Conservation (phyloP, 2,113 vertebrate species). For the Notothenia coriiceps region DNA sequence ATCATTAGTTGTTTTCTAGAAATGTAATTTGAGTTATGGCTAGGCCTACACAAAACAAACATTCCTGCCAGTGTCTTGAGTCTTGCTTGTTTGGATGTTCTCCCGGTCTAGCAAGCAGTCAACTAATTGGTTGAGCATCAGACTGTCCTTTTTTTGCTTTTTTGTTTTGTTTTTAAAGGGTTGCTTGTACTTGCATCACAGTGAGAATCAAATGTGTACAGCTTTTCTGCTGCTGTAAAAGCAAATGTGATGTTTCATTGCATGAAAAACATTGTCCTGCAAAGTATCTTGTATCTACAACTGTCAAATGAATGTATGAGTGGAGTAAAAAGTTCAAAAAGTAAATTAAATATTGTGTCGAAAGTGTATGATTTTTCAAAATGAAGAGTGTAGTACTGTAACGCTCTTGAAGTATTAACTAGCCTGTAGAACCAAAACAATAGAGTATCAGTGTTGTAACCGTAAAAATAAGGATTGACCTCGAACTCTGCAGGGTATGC, state of each 20-base stretch:
- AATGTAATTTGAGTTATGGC: neutral
- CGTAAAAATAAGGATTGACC: neutral
- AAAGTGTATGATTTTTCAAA: neutral
- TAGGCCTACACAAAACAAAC: neutral
- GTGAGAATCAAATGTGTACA: no score
- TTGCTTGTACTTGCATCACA: neutral
- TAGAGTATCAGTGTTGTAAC: neutral
- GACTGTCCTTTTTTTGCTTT: neutral
- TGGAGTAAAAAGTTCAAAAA: neutral
- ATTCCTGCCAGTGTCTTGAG: neutral
- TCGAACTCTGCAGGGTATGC: constrained; percentile 8
- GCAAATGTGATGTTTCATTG: no score
- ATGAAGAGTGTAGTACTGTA: neutral
- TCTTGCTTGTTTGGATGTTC: neutral
- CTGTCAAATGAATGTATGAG: neutral
- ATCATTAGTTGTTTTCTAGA: neutral
- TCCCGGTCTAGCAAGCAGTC: neutral
- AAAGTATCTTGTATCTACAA: neutral
- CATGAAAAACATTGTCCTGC: neutral
- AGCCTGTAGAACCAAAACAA: neutral
- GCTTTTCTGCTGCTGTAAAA: neutral
- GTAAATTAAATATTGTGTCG: neutral
- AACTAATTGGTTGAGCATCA: neutral
- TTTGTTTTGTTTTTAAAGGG: neutral
- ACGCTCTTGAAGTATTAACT: neutral